These are phyloP conservation scores for Conus canariensis DNA, from an alignment of 2,888 invertebrate genomes.

Conservation along the genomic window DNA sequence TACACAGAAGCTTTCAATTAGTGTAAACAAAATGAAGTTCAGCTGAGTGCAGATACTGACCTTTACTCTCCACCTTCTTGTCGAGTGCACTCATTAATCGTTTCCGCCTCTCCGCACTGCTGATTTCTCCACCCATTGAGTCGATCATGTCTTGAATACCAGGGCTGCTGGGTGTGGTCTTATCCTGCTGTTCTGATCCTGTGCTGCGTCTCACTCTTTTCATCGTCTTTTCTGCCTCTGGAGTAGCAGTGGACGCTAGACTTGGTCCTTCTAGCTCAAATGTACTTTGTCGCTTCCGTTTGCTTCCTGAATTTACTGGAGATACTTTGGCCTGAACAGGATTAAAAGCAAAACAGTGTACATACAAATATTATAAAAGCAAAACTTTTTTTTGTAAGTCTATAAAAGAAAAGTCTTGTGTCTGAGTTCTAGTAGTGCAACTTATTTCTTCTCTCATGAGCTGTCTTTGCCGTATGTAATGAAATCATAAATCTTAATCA, in stretches of 20 bases:
- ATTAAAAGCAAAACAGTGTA: not conserved
- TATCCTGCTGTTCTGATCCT: not conserved
- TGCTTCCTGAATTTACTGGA: not conserved
- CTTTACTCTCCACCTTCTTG: slow-evolving; percentile 63
- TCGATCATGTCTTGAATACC: slow-evolving; percentile 62
- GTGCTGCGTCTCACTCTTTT: slow-evolving; percentile 36
- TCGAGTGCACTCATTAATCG: slow-evolving; percentile 65
- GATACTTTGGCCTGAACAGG: not conserved
- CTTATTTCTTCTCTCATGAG: no score
- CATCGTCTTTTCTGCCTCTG: slow-evolving; percentile 41
- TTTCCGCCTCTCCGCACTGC: slow-evolving; percentile 63
- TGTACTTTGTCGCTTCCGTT: slow-evolving; percentile 58
- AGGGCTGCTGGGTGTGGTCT: slow-evolving; percentile 52
- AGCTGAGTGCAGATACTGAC: slow-evolving; percentile 30
- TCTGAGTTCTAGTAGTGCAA: no score
- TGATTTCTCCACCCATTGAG: slow-evolving; percentile 64
- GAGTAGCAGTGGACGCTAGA: slow-evolving; percentile 52
- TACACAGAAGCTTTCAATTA: no score
- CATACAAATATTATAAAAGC: no score
- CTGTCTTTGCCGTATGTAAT: no score
- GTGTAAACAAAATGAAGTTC: no score
- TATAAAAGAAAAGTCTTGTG: no score
- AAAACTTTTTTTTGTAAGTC: no score
- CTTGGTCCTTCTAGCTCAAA: slow-evolving; percentile 58
- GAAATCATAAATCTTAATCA: no score